These are phyloP conservation scores for Druon quercuslanigerum DNA, from an alignment of 1,140 invertebrate species.

Conservation along the genomic window DNA sequence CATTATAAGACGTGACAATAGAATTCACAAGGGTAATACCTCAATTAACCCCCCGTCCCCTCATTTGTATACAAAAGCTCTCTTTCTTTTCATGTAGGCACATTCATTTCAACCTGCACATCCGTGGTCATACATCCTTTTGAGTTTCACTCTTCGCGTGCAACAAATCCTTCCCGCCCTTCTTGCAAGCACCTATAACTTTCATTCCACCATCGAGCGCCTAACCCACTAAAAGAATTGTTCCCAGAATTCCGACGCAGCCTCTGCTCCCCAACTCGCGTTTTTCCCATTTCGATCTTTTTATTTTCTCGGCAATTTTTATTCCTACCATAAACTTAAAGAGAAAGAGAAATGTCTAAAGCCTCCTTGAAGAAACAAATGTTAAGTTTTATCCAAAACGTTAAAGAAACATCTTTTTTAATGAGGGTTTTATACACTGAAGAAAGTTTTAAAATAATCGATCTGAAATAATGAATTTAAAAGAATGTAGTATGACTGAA, in stretches of 20 bases:
- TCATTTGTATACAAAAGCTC: not conserved
- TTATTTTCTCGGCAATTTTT: not conserved
- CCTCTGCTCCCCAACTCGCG: not conserved
- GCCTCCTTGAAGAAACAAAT: no score
- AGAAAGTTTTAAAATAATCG: no score
- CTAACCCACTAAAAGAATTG: constrained; percentile 21
- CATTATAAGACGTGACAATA: constrained; percentile 55
- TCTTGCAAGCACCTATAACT: not conserved
- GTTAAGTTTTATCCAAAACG: no score
- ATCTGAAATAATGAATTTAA: no score
- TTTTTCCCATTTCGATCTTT: not conserved
- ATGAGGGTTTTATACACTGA: no score
- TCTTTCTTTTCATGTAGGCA: not conserved
- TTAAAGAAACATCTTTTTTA: no score
- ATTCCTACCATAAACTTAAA: not conserved
- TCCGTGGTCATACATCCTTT: constrained; percentile 46
- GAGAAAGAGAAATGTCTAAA: not conserved
- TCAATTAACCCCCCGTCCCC: not conserved
- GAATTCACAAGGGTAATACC: constrained; percentile 41
- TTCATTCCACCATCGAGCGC: not conserved
- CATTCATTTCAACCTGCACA: constrained; percentile 1
- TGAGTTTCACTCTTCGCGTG: constrained; percentile 49
- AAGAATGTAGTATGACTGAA: no score
- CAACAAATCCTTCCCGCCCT: constrained; percentile 36
- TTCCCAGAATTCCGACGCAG: constrained; percentile 17